These are phyloP conservation scores for Pogona vitticeps DNA, from an alignment of 2,113 vertebrate species.

Conservation along the genomic window DNA sequence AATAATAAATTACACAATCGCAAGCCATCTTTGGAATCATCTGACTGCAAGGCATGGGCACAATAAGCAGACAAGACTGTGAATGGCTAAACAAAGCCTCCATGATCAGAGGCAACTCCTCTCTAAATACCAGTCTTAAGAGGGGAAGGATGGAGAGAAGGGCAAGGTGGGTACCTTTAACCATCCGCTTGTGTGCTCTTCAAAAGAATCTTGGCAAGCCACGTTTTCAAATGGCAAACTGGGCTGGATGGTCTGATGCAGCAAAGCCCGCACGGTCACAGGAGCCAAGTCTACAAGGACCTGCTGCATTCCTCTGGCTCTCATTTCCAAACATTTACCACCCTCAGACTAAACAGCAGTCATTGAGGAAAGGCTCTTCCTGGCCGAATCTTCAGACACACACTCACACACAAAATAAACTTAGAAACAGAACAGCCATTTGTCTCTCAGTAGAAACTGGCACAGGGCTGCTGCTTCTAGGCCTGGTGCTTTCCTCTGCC, in stretches of 20 bases:
- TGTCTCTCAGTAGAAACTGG: not conserved
- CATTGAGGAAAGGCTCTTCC: not conserved
- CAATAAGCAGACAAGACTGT: not conserved
- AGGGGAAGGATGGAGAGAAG: not conserved
- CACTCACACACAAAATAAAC: slow-evolving; percentile 16
- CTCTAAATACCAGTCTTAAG: no score
- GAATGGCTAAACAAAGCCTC: no score
- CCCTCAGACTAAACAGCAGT: slow-evolving; percentile 47
- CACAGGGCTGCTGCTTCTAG: not conserved
- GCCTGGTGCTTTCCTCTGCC: rapidly evolving
- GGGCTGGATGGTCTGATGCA: not conserved
- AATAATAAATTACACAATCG: no score
- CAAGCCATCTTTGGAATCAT: no score
- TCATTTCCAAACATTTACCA: not conserved
- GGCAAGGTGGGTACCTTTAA: not conserved
- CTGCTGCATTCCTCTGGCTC: not conserved
- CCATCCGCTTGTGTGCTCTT: no score
- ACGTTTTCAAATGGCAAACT: not conserved
- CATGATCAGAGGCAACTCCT: no score
- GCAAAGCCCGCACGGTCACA: rapidly evolving
- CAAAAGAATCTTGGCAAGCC: not conserved
- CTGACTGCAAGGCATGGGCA: no score
- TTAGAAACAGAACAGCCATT: not conserved
- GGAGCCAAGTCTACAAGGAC: not conserved
- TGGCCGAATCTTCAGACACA: not conserved